phyloP scores from a whole-genome alignment of 2,888 invertebrate species.

The Diarsia dahlii region DNA sequence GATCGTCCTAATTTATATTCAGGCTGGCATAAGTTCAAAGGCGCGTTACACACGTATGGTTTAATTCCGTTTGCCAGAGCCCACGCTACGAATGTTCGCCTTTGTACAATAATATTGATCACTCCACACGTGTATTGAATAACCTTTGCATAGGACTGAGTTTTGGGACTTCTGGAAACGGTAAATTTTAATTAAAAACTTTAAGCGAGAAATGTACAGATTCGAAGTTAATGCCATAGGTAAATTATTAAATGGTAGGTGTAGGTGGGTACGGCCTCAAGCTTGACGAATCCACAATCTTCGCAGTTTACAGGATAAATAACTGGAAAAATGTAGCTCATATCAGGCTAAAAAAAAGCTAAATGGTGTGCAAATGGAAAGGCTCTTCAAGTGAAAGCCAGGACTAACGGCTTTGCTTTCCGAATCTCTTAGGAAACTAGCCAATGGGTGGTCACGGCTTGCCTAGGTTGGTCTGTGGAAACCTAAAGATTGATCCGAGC shows the following conservation, averaged over 20 bases:
- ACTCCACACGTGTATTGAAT: conserved; percentile 1
- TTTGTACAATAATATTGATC: conserved; percentile 25
- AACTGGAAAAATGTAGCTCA: neutral
- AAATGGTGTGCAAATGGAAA: neutral
- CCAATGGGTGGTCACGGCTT: no score
- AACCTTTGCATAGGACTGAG: neutral
- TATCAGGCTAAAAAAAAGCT: no score
- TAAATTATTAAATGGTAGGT: neutral
- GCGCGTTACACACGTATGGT: conserved; percentile 6
- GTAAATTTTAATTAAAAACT: neutral
- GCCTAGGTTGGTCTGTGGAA: no score
- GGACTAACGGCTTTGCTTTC: no score
- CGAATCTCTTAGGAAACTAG: no score
- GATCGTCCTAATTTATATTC: conserved; percentile 35
- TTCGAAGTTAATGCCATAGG: neutral
- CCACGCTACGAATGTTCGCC: conserved; percentile 3
- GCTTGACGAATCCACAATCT: neutral
- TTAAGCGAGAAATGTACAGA: neutral
- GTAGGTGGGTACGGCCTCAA: neutral
- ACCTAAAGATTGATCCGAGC: neutral
- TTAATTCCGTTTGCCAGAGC: conserved; percentile 34
- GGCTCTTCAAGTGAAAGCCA: no score
- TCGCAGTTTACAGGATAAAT: neutral
- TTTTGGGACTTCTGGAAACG: neutral
- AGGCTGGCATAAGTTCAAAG: conserved; percentile 15